Evolutionary conservation across 2,797 vertebrate genomes (phyloP), one percentile per base, ranked within the genome.

Genomic region (Liparis tanakae): DNA sequence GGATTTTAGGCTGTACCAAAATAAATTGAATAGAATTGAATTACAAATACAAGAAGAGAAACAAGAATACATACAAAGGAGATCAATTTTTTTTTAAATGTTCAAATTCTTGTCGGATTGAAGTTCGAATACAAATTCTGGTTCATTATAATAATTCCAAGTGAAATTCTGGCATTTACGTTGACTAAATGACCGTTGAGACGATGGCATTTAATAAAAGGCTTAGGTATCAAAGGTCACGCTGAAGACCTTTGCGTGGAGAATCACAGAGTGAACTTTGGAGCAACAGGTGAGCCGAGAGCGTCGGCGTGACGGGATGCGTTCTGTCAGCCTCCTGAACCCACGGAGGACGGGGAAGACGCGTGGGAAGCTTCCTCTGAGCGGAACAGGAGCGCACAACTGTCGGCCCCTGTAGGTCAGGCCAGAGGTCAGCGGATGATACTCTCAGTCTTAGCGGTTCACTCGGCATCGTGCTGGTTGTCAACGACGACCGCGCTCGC

Each of bases 321-420:
- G 51, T 37, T 85, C 60, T 85, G 82, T 80, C 85, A 87, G 79
- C 67, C 7, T 56, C 67, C 67, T 48, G 30, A 54, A 62, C 62
- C 65, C 13, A 62, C 20, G 25, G 60, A 56, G 57, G 64, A 22
- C n/a, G 55, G 15, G 15, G 34, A 66, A 22, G 33, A 57, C 48
- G 56, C 75, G 39, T 30, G 30, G 17, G 66, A 41, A 6, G 34
- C 30, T 41, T 65, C 37, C 10, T 5, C n/a, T 54, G 20, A 55
- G 33, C 30, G 25, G 15, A 33, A 55, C 53, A 55, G 53, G 25
- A 15, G 14, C 30, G 14, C 34, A 39, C 7, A 46, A 57, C 56
- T 56, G 9, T 56, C 17, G 15, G 5, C 36, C 30, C 15, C 0
- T 62, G 10, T 17, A n/a, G 18, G 15, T 58, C 18, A 20, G 15